A percentile compares a stretch with the other conserved stretches of the same genome.
These are phyloP conservation scores for Calliphora vicina DNA, from an alignment of 1,140 invertebrate genomes.

Conservation along the genomic window DNA sequence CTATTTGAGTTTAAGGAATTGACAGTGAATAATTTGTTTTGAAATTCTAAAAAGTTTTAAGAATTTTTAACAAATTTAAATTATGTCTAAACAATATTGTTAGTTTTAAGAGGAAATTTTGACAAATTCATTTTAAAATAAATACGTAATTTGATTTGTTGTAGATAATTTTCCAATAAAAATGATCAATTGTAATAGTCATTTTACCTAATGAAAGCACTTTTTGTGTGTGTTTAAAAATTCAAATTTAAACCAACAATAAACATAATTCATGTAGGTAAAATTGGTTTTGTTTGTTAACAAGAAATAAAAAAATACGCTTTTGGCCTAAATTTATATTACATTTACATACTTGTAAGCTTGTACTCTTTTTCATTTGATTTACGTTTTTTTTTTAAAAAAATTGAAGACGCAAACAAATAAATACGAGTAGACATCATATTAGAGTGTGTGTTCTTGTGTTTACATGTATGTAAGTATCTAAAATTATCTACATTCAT, in stretches of 20 bases:
- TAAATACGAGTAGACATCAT: background rate
- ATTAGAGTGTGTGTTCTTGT: background rate
- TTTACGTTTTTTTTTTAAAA: background rate
- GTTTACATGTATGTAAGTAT: background rate
- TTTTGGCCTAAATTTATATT: background rate
- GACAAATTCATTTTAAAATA: too few relatives aligned
- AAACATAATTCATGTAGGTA: background rate
- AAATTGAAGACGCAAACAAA: background rate
- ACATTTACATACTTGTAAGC: background rate
- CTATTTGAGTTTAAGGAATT: background rate
- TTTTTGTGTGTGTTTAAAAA: too few relatives aligned
- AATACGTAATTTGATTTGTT: too few relatives aligned
- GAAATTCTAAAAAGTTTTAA: background rate
- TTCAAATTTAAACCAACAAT: background rate
- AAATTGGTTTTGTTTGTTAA: background rate
- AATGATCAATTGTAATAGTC: too few relatives aligned
- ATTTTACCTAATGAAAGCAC: too few relatives aligned
- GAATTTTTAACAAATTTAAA: background rate
- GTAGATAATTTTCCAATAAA: too few relatives aligned
- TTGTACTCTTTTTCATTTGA: background rate
- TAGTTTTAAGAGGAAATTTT: too few relatives aligned
- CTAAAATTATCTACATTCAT: background rate
- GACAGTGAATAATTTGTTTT: background rate
- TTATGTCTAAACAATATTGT: too few relatives aligned
- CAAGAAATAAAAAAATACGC: background rate